A percentile compares a stretch with the other conserved stretches of the same genome.
Conservation (phyloP, 2,113 vertebrate species). For the Macquaria ambigua region DNA sequence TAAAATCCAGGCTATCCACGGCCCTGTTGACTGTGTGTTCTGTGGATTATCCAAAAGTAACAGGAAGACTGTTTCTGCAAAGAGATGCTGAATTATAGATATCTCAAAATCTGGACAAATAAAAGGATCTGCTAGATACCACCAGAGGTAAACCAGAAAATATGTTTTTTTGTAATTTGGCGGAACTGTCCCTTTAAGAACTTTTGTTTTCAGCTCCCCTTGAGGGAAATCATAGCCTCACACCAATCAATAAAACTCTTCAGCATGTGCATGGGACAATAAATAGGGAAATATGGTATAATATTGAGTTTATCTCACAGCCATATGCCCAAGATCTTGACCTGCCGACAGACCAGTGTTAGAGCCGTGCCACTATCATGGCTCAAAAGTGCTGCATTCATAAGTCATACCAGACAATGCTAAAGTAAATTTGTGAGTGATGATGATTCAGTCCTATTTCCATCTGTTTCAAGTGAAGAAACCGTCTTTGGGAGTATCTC, state of each 20-base stretch:
- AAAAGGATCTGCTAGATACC: too few relatives aligned
- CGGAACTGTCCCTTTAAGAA: neutral
- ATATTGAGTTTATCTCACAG: slow-evolving; percentile 23
- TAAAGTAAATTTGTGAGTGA: slow-evolving; percentile 25
- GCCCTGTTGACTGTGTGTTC: neutral
- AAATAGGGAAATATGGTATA: slow-evolving; percentile 15
- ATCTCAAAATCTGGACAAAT: too few relatives aligned
- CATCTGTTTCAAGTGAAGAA: slow-evolving; percentile 57
- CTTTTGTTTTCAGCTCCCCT: neutral
- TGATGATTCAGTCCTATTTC: slow-evolving; percentile 35
- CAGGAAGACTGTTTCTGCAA: neutral
- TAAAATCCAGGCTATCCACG: neutral
- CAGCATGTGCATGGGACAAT: slow-evolving; percentile 25
- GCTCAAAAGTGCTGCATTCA: neutral
- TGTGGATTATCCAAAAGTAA: neutral
- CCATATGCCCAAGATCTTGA: neutral
- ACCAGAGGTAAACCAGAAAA: too few relatives aligned
- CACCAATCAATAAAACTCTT: neutral
- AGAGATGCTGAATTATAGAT: too few relatives aligned
- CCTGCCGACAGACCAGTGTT: neutral
- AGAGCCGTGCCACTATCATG: neutral
- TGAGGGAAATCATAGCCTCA: neutral
- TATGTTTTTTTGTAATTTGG: neutral
- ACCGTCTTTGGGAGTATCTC: neutral
- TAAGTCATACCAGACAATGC: neutral